Conservation (phyloP, 2,797 vertebrate species). For the Ceryle rudis region DNA sequence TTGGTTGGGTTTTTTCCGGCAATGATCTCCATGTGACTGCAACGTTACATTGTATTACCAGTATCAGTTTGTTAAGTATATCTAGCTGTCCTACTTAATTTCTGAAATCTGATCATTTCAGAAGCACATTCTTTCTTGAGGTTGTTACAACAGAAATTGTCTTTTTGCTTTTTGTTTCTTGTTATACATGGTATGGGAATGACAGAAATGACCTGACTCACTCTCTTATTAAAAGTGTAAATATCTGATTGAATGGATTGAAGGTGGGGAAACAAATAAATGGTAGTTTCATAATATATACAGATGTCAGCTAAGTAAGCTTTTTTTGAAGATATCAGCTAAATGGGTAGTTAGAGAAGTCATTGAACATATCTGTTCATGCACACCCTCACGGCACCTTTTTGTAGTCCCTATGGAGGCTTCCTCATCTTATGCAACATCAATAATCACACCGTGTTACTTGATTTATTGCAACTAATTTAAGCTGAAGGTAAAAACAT, state of each 20-base stretch:
- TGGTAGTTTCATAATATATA: background rate
- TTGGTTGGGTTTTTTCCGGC: background rate
- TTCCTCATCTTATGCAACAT: conserved; percentile 63
- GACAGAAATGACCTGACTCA: background rate
- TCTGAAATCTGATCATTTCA: background rate
- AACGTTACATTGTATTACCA: background rate
- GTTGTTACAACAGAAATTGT: background rate
- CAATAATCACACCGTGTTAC: conserved; percentile 48
- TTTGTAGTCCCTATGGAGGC: conserved; percentile 50
- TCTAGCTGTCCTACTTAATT: background rate
- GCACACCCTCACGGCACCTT: background rate
- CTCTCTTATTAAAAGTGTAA: conserved; percentile 32
- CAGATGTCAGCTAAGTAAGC: conserved; percentile 28
- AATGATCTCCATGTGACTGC: background rate
- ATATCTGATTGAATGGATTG: conserved; percentile 3
- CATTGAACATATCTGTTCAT: background rate
- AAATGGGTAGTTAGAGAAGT: background rate
- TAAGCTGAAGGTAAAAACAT: conserved; percentile 28
- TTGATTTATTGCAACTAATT: conserved; percentile 63
- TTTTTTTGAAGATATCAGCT: background rate
- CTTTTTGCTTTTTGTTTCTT: background rate
- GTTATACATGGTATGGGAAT: background rate
- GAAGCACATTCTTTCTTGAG: background rate
- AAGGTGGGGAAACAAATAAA: background rate
- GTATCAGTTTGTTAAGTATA: background rate